Base-by-base conservation (phyloP, 2,888 invertebrate genomes). In the Sesia apiformis region DNA sequence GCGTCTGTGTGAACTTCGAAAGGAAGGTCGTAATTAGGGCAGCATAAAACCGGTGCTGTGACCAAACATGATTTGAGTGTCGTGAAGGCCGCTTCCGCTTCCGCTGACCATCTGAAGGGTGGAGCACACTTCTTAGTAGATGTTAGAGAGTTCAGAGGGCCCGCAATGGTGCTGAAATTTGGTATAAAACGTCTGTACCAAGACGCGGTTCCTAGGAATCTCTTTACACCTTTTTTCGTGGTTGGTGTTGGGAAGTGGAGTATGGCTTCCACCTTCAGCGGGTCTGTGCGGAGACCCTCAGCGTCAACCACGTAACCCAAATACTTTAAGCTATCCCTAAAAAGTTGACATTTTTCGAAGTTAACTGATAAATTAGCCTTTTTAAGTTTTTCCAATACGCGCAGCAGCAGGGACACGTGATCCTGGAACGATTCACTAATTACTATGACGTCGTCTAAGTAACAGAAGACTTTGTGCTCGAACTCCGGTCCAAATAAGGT, bases 131-230 rank as follows among this genome's bases (percentile, higher is more conserved):
- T 66, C 0, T 55, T 52, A 39, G 53, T 54, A 0, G 62, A 60
- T 1, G 66, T 67, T 1, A 67, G 50, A 49, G 58, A 62, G 52
- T 70, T 66, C 0, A 65, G 52, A 0, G 64, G 66, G 1, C 55
- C 56, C 5, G 66, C 60, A 4, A 61, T 51, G 8, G 55, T 55
- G 39, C 63, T 63, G 56, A 67, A 65, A 38, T 62, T 60, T 1
- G 59, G 61, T 6, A 65, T 55, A 40, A 67, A 67, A 3, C 63
- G 51, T 0, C 69, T 55, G 54, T 65, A 67, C 66, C 65, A 69
- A 4, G 63, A 52, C 4, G 64, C 61, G 4, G 61, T 63, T 4
- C 64, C 66, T 0, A 66, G n/a, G 50, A 69, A 67, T 0, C 63
- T 54, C 23, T 54, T 57, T 2, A 67, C 54, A 5, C 67, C 64